Conservation (phyloP, 2,113 vertebrate genomes). For the Porphyrio hochstetteri region DNA sequence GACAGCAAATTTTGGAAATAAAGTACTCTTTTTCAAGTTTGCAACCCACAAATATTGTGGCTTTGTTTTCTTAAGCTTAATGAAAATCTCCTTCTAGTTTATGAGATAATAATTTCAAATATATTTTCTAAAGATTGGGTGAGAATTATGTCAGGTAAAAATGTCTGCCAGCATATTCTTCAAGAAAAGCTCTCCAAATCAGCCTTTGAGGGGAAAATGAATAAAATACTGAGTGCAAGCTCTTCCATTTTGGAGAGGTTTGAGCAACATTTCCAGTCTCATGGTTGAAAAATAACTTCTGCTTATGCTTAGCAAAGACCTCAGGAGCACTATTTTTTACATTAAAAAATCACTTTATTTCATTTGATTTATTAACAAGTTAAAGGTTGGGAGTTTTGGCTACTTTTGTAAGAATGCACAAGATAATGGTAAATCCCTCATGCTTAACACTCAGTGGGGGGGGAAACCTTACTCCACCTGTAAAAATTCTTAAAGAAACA, state of each 20-base stretch:
- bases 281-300: neutral
- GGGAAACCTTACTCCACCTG: neutral
- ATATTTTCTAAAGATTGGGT: neutral
- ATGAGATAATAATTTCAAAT: neutral
- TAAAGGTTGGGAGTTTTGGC: neutral
- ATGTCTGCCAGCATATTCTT: neutral
- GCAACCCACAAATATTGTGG: fast-evolving
- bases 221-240: neutral
- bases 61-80: neutral
- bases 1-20: neutral
- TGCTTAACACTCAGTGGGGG: neutral
- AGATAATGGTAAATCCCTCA: neutral
- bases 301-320: neutral
- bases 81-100: neutral
- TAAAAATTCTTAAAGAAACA: neutral
- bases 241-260: neutral
- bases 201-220: neutral
- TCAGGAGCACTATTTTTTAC: neutral
- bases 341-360: neutral
- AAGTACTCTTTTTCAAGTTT: neutral
- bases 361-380: neutral
- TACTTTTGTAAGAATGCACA: neutral
- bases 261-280: neutral
- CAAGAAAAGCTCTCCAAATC: neutral
- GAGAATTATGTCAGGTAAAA: neutral